Evolutionary conservation across 2,113 vertebrate species (phyloP).

Genomic region (Nothoprocta perdicaria): DNA sequence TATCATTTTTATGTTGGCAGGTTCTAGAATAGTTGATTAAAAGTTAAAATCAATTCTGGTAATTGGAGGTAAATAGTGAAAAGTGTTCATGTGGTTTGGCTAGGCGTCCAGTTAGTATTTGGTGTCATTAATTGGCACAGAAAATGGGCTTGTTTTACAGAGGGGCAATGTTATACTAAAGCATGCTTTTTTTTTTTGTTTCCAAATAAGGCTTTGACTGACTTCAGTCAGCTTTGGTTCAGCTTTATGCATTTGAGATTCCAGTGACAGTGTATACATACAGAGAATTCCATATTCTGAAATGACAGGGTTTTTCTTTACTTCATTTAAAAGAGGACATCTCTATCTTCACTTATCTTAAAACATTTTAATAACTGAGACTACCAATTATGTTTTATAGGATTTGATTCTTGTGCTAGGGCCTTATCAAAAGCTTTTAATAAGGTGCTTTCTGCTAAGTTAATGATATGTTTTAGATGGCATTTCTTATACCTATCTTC

Average conservation of each 20-base stretch:
- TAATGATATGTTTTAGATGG: conserved; percentile 81
- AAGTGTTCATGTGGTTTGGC: neutral
- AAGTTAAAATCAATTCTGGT: neutral
- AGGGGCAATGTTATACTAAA: neutral
- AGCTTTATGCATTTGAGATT: neutral
- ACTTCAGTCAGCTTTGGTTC: neutral
- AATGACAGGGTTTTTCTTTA: conserved; percentile 47
- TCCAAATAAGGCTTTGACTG: neutral
- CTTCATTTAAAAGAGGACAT: conserved; percentile 68
- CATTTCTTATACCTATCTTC: conserved; percentile 80
- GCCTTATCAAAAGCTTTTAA: conserved; percentile 81
- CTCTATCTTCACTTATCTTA: conserved; percentile 78
- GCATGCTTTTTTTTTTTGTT: neutral
- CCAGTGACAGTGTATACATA: conserved; percentile 26
- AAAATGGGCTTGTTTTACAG: neutral
- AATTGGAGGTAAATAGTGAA: neutral
- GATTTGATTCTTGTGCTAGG: conserved; percentile 75
- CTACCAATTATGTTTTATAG: conserved; percentile 78
- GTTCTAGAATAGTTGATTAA: neutral
- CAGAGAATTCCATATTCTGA: conserved; percentile 57
- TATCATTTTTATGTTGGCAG: neutral
- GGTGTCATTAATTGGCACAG: neutral
- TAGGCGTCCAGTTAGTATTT: neutral
- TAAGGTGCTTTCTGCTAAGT: conserved; percentile 80
- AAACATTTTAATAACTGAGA: conserved; percentile 79